phyloP scores from a whole-genome alignment of 1,140 invertebrate species.

The Andricus grossulariae region DNA sequence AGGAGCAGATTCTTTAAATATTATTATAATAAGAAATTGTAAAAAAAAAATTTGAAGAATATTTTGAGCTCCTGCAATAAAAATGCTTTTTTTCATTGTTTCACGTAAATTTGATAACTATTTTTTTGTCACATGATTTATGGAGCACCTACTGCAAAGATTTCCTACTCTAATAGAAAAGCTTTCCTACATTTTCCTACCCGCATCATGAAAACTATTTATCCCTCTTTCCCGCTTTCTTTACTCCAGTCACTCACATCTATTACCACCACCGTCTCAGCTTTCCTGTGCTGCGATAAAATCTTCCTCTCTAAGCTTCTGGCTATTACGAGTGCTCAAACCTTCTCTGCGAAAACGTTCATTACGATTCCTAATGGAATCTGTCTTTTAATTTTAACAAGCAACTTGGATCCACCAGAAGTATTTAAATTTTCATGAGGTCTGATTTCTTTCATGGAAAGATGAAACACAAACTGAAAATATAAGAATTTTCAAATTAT shows the following conservation, averaged over 20 bases:
- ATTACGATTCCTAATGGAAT: slow-evolving; percentile 42
- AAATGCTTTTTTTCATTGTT: too few species aligned
- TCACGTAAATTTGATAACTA: too few species aligned
- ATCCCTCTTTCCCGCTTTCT: not conserved
- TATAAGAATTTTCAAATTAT: not conserved
- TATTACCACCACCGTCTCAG: not conserved
- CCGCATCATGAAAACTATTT: not conserved
- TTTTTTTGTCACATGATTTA: too few species aligned
- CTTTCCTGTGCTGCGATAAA: not conserved
- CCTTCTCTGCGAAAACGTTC: slow-evolving; percentile 29
- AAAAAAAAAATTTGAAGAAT: too few species aligned
- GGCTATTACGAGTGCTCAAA: slow-evolving; percentile 29
- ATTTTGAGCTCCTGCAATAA: too few species aligned
- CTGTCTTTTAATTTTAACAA: slow-evolving; percentile 46
- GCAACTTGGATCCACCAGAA: slow-evolving; percentile 35
- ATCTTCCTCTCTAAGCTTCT: slow-evolving; percentile 7
- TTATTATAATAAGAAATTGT: too few species aligned
- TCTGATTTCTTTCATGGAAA: not conserved
- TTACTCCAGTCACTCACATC: not conserved
- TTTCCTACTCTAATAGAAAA: not conserved
- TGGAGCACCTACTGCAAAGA: not conserved
- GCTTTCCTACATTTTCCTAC: not conserved
- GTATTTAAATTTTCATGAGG: not conserved
- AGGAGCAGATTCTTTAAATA: too few species aligned
- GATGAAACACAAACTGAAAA: not conserved